phyloP scores from a whole-genome alignment of 1,140 invertebrate genomes.

The Coptotermes formosanus region DNA sequence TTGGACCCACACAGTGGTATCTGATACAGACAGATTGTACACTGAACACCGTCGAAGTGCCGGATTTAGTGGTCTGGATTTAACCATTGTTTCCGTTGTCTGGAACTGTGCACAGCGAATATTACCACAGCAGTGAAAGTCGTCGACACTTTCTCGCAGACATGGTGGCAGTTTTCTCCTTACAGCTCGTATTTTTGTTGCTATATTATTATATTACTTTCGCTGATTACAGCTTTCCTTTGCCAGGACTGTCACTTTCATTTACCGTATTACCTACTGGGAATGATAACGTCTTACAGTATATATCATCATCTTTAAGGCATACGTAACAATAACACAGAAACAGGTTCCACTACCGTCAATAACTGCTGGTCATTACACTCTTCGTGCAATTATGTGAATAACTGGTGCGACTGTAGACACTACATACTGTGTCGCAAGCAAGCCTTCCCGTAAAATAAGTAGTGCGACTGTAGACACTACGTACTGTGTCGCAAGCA shows the following conservation, averaged over 20 bases:
- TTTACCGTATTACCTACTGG: not conserved
- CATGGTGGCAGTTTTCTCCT: not conserved
- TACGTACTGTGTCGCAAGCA: too few relatives aligned
- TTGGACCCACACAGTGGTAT: too few relatives aligned
- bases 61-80: not conserved
- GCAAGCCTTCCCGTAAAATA: too few relatives aligned
- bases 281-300: not conserved
- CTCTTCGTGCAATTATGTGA: not conserved
- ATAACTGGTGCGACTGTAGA: too few relatives aligned
- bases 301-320: not conserved
- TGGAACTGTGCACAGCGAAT: not conserved
- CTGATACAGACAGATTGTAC: too few relatives aligned
- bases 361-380: not conserved
- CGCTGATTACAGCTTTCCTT: slow-evolving; percentile 11
- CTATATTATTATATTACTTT: slow-evolving; percentile 1
- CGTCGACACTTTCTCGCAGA: not conserved
- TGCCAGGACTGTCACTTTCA: slow-evolving; percentile 9
- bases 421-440: too few relatives aligned
- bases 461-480: too few relatives aligned
- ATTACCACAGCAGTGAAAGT: not conserved
- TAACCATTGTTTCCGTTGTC: not conserved
- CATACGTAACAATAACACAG: not conserved
- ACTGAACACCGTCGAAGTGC: too few relatives aligned
- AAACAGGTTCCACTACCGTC: not conserved
- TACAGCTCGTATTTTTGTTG: slow-evolving; percentile 11